These are phyloP conservation scores for Drosophila putrida DNA, from an alignment of 2,888 invertebrate species.

Conservation along the genomic window DNA sequence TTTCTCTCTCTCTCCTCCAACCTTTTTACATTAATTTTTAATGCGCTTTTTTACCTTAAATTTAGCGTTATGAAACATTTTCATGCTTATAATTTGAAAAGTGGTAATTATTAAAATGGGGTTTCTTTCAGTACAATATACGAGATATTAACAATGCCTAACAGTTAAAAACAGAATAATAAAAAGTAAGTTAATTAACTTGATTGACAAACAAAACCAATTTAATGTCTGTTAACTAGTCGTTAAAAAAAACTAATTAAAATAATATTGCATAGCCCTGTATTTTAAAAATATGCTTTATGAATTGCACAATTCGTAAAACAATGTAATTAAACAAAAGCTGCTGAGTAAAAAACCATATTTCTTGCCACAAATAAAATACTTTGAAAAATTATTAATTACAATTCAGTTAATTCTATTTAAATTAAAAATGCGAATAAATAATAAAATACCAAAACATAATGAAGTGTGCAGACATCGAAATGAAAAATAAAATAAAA, in stretches of 20 bases:
- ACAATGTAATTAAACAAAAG: background rate
- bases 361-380: background rate
- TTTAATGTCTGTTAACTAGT: background rate
- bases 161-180: background rate
- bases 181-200: conserved; percentile 15
- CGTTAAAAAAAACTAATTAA: background rate
- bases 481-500: background rate
- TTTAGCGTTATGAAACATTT: conserved; percentile 57
- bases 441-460: conserved; percentile 7
- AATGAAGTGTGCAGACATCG: conserved; percentile 9
- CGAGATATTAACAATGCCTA: background rate
- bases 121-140: conserved; percentile 2
- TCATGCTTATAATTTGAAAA: conserved; percentile 34
- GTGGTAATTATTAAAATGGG: background rate
- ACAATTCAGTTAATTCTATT: background rate
- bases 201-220: conserved; percentile 14
- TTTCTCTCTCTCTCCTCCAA: background rate
- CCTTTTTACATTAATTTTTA: conserved; percentile 29
- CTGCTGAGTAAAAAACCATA: background rate
- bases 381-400: background rate
- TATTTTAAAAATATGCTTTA: background rate
- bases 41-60: conserved; percentile 39
- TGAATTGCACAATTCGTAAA: background rate
- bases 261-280: background rate
- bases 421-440: background rate